Base-by-base conservation (phyloP, 2,113 vertebrate genomes). In the Chrysochloris asiatica region DNA sequence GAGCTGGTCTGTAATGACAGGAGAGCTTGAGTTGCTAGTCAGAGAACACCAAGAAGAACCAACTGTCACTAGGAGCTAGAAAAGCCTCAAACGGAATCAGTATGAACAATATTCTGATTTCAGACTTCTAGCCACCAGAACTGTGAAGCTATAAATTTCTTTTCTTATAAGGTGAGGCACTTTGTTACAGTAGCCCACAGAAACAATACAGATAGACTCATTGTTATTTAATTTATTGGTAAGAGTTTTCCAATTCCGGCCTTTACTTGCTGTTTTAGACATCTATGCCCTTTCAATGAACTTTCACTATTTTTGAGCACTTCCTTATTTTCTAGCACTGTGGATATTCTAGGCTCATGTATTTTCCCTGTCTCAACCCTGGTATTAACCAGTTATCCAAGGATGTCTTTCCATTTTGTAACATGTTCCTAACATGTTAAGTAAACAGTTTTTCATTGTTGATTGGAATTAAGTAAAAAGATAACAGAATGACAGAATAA, bases 381-480 rank as follows among this genome's bases (percentile, higher is more conserved):
- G 22, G 47, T 61, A 86, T 72, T 67, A 80, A 61, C 14, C 4
- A 83, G 30, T 59, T 89, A 38, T 91, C 30, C 33, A 59, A 56
- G 26, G n/a, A 56, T 30, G 6, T 4, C 3, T 91, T n/a, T 77
- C 22, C 38, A 50, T 33, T 83, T 88, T 77, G 71, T 54, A 92
- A 48, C 9, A 41, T 26, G 0, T 33, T 81, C 41, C 5, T 86
- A 14, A 45, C 17, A 54, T 50, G 86, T 91, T 86, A 45, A 38
- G 45, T 11, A 76, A 90, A 21, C 9, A 92, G 16, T 83, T 95
- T 48, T 90, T 93, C n/a, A 56, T 14, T 83, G 41, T 79, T 78
- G 24, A 50, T 80, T 92, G 59, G 12, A 86, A 83, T 76, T 59
- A 85, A 92, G 76, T 88, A 2, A 79, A 93, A 85, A 86, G 84